Evolutionary conservation across 1,140 invertebrate genomes (phyloP), one percentile per base, ranked within the genome.

Genomic region (Brachionus plicatilis): DNA sequence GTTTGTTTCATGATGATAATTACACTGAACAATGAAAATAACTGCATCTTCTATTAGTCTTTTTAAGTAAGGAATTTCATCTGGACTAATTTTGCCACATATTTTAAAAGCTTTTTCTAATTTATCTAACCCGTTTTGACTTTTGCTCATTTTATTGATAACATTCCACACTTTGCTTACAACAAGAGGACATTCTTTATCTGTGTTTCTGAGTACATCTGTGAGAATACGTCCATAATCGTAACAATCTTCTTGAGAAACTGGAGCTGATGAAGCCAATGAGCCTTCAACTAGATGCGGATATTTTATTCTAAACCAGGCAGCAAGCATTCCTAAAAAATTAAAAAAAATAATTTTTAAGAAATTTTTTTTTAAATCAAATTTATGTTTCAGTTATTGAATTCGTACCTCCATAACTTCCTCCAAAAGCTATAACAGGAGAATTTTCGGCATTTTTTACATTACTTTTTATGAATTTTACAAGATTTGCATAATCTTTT

Each of bases 251-350:
- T 20, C 29, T 76, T 76, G 72, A 66, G 94, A 87, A 14, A 97
- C 89, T 7, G 95, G 95, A 5, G 94, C 95, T 91, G 94, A 96
- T 0, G 94, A 92, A n/a, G 95, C 95, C 7, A 97, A 92, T 45
- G 95, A 92, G 3, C 87, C 94, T 85, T 91, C 89, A n/a, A 97
- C 92, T 56, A 95, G 89, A 87, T 96, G 94, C 9, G 97, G 96
- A 91, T 98, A 99, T 89, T 98, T 98, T 87, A 97, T 94, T 41
- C 96, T 92, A 82, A 98, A 92, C 94, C 96, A 99, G 3, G 96
- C 94, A 29, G 96, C 92, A 41, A 99, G 89, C 96, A 99, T 99
- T 78, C 88, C 88, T 89, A 65, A 9, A n/a, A n/a, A n/a, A n/a
- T n/a, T n/a, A n/a, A n/a, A n/a, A n/a, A n/a, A n/a, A n/a, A n/a